Evolutionary conservation across 2,113 vertebrate species (phyloP), one percentile per base, ranked within the genome.

Genomic region (Thoracochromis brauschi): DNA sequence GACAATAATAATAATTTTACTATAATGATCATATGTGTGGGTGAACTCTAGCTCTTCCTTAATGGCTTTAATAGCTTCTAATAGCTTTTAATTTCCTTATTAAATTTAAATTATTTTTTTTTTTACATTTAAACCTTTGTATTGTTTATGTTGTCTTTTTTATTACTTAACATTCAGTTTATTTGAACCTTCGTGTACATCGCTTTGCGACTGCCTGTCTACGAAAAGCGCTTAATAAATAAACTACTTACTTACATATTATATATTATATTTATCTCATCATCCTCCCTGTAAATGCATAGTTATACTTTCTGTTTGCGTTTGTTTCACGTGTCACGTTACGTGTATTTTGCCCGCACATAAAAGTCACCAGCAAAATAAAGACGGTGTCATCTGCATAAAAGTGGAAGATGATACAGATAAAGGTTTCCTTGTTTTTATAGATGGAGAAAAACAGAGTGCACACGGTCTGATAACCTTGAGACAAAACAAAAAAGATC

Each of bases 161-260:
- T 58, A 58, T 16, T 58, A 58, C 13, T 58, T 17, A 58, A 58
- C 26, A 16, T 58, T 58, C 8, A 31, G 26, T 58, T 31, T 58
- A 58, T 31, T 31, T 58, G 14, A 31, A 58, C 1, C 55, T 58
- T 58, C 0, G 8, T 1, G 55, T 2, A 0, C 55, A 58, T 8
- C 2, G 26, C 21, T 57, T 57, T 57, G 12, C 0, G 7, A 1
- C 6, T 0, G 2, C 2, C 21, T 55, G 55, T 58, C 55, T 9
- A 5, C 0, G 0, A 58, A 58, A 58, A 31, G 5, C 5, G 0
- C 2, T 58, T 31, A 58, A 31, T 17, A 58, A 58, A 31, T 9
- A 58, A 58, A 31, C 55, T 6, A 58, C 26, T 4, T 58, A 4
- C 55, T 58, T 58, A 58, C 1, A 0, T 58, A 6, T 6, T 33